Evolutionary conservation across 2,113 vertebrate species (phyloP), one percentile per base, ranked within the genome.

Genomic region (Haplochromis vanheusdeni): DNA sequence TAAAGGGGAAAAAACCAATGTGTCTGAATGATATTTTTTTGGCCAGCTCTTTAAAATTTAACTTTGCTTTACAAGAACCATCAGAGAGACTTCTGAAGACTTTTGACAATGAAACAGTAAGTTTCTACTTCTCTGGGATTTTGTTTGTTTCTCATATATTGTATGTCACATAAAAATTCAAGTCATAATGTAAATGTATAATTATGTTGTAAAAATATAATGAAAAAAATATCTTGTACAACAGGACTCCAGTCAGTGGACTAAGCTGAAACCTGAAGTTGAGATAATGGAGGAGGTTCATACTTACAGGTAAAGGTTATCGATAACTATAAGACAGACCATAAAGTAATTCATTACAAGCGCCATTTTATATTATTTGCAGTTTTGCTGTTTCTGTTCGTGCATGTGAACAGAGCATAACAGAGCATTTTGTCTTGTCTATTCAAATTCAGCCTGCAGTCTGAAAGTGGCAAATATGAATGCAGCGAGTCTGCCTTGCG

Each of bases 401-500:
- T 19, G 12, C 17, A 68, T 13, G n/a, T 42, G 9, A 47, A 2
- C 45, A 1, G 45, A 45, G 42, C 13, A 14, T 6, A 45, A 0
- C 42, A 45, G 42, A 45, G 42, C 42, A 45, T 45, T 45, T 45
- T 45, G 42, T 45, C 6, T 58, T 58, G 26, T 35, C 13, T 58
- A 49, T 58, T 28, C 26, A 58, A 58, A 58, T 21, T 13, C 31
- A 92, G 88, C 60, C 51, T 92, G 11, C 86, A 88, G 60, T 85
- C 86, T 45, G 84, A 86, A 40, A 40, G 49, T 3, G 89, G 91
- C 26, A 19, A 6, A 23, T 89, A 81, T 70, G 87, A 92, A 82
- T 92, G 91, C 60, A 80, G 73, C 9, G 81, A 88, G 56, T 90
- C 88, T 37, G 52, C 47, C 3, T 42, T 92, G 33, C 89, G 33